Conservation (phyloP, 2,113 vertebrate genomes). For the Picathartes gymnocephalus region DNA sequence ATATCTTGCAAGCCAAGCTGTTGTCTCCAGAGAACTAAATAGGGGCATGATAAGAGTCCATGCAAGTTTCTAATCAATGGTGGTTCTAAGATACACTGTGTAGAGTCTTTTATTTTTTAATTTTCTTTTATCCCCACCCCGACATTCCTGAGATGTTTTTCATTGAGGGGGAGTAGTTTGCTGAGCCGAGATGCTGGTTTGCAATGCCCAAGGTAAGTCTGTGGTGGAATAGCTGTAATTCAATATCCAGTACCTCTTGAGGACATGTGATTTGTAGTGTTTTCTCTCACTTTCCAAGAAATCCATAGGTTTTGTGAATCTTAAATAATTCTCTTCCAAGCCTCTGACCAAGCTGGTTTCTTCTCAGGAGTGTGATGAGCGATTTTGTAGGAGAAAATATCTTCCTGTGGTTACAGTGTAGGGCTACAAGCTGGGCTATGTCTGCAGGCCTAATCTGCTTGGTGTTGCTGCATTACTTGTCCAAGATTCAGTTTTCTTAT, state of each 20-base stretch:
- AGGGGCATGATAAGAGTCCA: not conserved
- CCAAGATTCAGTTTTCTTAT: not conserved
- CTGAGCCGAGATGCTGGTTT: not conserved
- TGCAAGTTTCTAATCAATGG: not conserved
- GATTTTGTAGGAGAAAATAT: not conserved
- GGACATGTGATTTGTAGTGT: not conserved
- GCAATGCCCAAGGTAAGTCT: not conserved
- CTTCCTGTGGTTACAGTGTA: not conserved
- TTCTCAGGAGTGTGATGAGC: not conserved
- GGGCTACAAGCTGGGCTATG: not conserved
- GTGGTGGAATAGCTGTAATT: not conserved
- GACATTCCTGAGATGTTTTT: not conserved
- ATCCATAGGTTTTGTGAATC: not conserved
- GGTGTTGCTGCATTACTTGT: not conserved
- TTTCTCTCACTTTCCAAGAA: not conserved
- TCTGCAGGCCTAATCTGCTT: not conserved
- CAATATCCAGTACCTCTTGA: not conserved
- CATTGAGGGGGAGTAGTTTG: not conserved
- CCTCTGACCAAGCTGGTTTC: not conserved
- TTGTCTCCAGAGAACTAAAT: not conserved
- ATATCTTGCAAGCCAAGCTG: not conserved
- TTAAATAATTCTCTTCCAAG: not conserved
- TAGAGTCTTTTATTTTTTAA: not conserved
- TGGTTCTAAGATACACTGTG: not conserved
- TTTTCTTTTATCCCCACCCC: fast-evolving